Base-by-base conservation (phyloP, 2,113 vertebrate genomes). In the Rhodinocichla rosea region DNA sequence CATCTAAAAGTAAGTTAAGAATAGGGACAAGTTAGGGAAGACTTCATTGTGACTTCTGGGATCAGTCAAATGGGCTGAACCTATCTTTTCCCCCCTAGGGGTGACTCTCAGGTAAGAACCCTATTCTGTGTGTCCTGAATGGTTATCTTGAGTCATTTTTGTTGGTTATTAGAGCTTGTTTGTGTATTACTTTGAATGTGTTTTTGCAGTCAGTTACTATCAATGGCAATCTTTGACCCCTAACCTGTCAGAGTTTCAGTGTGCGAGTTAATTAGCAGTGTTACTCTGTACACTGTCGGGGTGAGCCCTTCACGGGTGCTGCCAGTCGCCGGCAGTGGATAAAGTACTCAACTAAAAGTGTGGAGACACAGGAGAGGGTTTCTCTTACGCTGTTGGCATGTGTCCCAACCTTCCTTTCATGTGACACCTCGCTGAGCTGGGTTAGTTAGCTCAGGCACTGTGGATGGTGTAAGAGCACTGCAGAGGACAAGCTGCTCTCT, bases 271-370 rank as follows among this genome's bases (percentile, higher is more conserved):
- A 81, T 57, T 19, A 64, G 18, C 11, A 49, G 26, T 10, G 24
- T 40, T 32, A 42, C 17, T 15, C 30, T 55, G 26, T 15, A 32
- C 35, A 32, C 21, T 42, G 32, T 8, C 17, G 10, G 35, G 12
- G 35, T 30, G 49, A 64, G 49, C 4, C 21, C 42, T 56, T 17
- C 30, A 10, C 21, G 26, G n/a, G 16, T 1, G 6, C 30, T 47
- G 24, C 33, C 39, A 47, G 28, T 9, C 0, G 0, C n/a, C n/a
- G 56, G 56, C 27, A 23, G 26, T 7, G 50, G 57, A 5, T 35
- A 32, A 49, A 13, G 15, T 1, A 56, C 57, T 32, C 50, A 71
- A 22, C 9, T 26, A 13, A 8, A 49, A 56, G 22, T 13, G 35
- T 27, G 67, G 21, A 22, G 57, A 19, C 7, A 7, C 11, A 18